These are phyloP conservation scores for Cervus canadensis DNA, from an alignment of 2,113 vertebrate species.

Conservation along the genomic window DNA sequence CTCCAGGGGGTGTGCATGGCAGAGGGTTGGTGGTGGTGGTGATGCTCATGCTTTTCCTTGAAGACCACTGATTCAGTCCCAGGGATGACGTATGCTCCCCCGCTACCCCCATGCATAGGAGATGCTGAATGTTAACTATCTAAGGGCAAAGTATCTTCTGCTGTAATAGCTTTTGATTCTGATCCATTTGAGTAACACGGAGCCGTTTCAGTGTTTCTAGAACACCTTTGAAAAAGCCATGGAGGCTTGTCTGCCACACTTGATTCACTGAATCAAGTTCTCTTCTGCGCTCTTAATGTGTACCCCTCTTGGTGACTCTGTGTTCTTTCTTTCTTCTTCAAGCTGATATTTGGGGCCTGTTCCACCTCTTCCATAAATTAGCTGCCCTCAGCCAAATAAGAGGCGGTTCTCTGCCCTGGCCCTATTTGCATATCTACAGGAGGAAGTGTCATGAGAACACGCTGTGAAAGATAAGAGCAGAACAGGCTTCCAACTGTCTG, in stretches of 20 bases:
- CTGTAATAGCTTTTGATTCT: neutral
- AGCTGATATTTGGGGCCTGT: neutral
- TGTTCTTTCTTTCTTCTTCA: neutral
- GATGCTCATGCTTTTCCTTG: neutral
- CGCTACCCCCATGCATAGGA: fast-evolving
- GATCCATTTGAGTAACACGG: neutral
- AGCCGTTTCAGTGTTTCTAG: neutral
- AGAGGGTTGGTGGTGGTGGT: fast-evolving
- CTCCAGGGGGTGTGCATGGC: fast-evolving
- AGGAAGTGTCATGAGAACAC: slow-evolving; percentile 70
- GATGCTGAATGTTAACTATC: neutral
- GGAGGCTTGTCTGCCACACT: neutral
- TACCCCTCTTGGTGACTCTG: neutral
- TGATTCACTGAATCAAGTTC: neutral
- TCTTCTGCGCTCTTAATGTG: neutral
- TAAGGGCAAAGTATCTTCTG: neutral
- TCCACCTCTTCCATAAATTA: neutral
- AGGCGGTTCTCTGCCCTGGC: neutral
- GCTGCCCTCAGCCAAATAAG: slow-evolving; percentile 43
- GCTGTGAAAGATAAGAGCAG: slow-evolving; percentile 47
- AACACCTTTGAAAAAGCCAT: neutral
- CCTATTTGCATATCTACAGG: slow-evolving; percentile 62
- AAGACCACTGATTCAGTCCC: neutral
- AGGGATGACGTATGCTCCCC: fast-evolving
- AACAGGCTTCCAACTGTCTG: neutral